Conservation (phyloP, 2,113 vertebrate genomes). For the Accipiter virgatus region DNA sequence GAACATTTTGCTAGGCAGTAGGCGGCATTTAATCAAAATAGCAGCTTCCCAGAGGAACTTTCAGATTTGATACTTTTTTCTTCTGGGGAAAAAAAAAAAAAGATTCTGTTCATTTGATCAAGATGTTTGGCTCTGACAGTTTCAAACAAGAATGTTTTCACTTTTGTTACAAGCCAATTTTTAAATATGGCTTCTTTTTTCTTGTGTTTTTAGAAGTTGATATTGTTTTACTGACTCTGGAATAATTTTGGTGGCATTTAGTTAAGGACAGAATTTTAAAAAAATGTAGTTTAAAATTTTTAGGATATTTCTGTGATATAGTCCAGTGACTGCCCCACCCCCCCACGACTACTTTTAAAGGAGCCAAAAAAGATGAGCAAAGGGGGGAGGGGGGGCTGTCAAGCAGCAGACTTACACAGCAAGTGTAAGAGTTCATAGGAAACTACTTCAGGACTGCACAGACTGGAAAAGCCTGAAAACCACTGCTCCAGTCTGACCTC, state of each 20-base stretch:
- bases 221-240: background rate
- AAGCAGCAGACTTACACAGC: background rate
- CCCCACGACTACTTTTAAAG: background rate
- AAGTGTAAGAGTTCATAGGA: background rate
- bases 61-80: background rate
- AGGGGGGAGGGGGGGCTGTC: accelerated
- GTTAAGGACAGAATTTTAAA: background rate
- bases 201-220: background rate
- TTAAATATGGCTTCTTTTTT: background rate
- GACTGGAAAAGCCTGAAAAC: background rate
- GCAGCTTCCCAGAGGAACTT: background rate
- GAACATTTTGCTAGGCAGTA: background rate
- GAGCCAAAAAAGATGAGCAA: background rate
- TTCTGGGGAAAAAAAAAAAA: background rate
- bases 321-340: background rate
- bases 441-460: background rate
- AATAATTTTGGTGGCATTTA: background rate
- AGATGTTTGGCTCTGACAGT: background rate
- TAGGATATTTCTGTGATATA: background rate
- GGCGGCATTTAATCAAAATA: background rate
- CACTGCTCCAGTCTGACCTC: background rate
- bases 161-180: background rate
- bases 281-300: background rate
- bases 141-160: background rate
- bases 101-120: background rate